Base-by-base conservation (phyloP, 2,888 invertebrate genomes). In the Cephus pygmeus region DNA sequence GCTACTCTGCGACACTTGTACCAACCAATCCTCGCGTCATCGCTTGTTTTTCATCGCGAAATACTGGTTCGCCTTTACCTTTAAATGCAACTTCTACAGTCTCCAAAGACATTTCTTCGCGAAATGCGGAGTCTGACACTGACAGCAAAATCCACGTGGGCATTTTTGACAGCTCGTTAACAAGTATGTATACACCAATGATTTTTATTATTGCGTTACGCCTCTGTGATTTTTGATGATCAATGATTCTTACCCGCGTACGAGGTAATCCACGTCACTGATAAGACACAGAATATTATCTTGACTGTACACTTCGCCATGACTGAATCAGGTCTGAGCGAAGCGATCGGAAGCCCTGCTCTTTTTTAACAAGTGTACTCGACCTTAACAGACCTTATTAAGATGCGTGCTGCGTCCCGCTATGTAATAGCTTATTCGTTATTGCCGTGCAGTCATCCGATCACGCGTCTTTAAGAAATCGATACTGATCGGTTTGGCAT, bases 321-420 rank as follows among this genome's bases (percentile, higher is more conserved):
- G 87, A 84, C 88, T 87, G 83, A 86, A 79, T 82, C 76, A 82
- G 81, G 84, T 89, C 88, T 90, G 90, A 87, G 85, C 83, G 77
- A 79, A 79, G 77, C 78, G 15, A 35, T 75, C 35, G 76, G 56
- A 68, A 40, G 79, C 75, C 71, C 83, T 85, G 86, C 88, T 90
- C 89, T 90, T 91, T 90, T 90, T 91, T 86, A 90, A 90, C 87
- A 87, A 87, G 85, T 87, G 81, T 82, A 85, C 82, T 83, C 83
- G 91, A 90, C 91, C 91, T 91, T 89, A 90, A 12, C 82, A 82
- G 69, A 79, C 81, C 82, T 84, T 82, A 88, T 91, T 90, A 83
- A 86, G 79, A 91, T 91, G 87, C 91, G 36, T 34, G n/a, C 11
- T 12, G 79, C 79, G 76, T 79, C 40, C 35, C 30, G 11, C 75